Conservation (phyloP, 2,888 invertebrate genomes). For the Salpingus planirostris region DNA sequence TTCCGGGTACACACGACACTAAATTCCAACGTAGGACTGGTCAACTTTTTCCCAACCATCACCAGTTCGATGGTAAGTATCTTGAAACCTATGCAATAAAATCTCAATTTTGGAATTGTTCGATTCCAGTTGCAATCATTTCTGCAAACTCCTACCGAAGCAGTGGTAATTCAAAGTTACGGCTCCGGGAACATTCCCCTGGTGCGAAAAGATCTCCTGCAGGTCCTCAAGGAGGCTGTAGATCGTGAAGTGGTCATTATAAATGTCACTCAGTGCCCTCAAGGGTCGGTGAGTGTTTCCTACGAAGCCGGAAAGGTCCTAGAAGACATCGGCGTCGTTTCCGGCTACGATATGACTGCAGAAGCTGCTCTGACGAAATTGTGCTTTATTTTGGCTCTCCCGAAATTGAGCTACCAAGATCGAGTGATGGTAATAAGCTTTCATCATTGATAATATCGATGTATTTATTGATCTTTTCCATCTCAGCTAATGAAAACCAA, state of each 20-base stretch:
- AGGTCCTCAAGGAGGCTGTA: constrained; percentile 61
- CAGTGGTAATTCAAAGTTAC: constrained; percentile 85
- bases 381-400: constrained; percentile 77
- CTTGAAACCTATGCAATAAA: not conserved
- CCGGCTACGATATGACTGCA: constrained; percentile 83
- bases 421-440: constrained; percentile 13
- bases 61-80: constrained; percentile 54
- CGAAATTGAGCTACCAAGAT: constrained; percentile 47
- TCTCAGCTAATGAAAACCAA: constrained; percentile 19
- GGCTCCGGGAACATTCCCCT: constrained; percentile 91
- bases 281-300: constrained; percentile 65
- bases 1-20: constrained; percentile 57
- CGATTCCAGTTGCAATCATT: constrained; percentile 24
- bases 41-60: constrained; percentile 88
- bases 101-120: not conserved
- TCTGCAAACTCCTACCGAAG: constrained; percentile 59
- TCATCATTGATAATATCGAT: no score
- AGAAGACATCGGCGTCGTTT: constrained; percentile 60
- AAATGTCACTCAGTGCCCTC: constrained; percentile 85
- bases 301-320: constrained; percentile 82
- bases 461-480: not conserved
- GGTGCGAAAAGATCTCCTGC: constrained; percentile 69
- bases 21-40: constrained; percentile 75
- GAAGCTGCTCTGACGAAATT: constrained; percentile 90
- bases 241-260: constrained; percentile 75